These are phyloP conservation scores for Ochropleura plecta DNA, from an alignment of 2,888 invertebrate species.

Conservation along the genomic window DNA sequence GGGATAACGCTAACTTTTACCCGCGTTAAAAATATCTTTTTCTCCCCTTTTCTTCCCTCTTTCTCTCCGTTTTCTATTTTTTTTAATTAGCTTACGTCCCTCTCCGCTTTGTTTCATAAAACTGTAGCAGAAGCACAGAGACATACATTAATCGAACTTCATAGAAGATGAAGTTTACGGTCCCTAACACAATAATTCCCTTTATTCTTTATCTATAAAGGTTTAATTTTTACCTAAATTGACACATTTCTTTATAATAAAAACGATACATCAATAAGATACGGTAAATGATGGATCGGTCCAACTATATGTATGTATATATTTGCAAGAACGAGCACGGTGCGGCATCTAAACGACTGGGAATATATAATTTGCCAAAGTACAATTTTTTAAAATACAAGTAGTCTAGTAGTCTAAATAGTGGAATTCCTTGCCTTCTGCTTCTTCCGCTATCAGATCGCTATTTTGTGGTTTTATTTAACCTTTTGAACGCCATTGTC, in stretches of 20 bases:
- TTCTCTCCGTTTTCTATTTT: too few relatives aligned
- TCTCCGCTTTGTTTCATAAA: too few relatives aligned
- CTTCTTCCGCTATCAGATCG: not conserved
- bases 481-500: too few relatives aligned
- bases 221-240: constrained; percentile 1
- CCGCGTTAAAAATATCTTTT: too few relatives aligned
- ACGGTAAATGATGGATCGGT: not conserved
- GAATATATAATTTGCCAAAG: not conserved
- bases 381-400: too few relatives aligned
- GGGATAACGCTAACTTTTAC: too few relatives aligned
- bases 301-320: not conserved
- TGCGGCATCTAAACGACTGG: not conserved
- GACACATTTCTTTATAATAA: constrained; percentile 7
- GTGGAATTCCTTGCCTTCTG: not conserved
- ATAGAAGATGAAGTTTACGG: constrained; percentile 15
- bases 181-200: not conserved
- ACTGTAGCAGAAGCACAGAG: not conserved
- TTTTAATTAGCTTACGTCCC: too few relatives aligned
- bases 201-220: constrained; percentile 32
- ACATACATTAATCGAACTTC: constrained; percentile 7
- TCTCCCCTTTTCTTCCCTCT: too few relatives aligned
- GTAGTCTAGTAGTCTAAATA: too few relatives aligned
- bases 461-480: too few relatives aligned
- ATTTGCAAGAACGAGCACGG: not conserved
- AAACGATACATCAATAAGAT: constrained; percentile 13